These are phyloP conservation scores for Serranus cabrilla DNA, from an alignment of 2,797 vertebrate species.

Conservation along the genomic window DNA sequence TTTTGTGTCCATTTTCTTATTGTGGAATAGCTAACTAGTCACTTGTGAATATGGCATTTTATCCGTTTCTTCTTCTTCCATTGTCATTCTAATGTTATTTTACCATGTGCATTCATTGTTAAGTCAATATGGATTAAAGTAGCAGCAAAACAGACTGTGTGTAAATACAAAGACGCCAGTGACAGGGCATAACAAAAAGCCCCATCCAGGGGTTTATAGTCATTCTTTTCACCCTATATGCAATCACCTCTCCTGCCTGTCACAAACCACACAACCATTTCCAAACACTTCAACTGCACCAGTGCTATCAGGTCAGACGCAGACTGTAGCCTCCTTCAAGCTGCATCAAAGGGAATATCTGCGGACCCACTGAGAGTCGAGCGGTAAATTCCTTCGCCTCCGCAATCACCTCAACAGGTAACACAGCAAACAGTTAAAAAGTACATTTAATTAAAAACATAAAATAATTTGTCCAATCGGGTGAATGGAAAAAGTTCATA, in stretches of 20 bases:
- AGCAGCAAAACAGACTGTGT: background rate
- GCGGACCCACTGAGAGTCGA: background rate
- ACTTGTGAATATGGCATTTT: conserved; percentile 4
- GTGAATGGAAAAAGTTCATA: background rate
- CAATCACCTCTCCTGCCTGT: conserved; percentile 49
- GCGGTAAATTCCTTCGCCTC: conserved; percentile 23
- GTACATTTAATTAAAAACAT: conserved; percentile 24
- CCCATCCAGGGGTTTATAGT: conserved; percentile 38
- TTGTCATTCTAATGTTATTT: conserved; percentile 37
- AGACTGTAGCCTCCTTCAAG: conserved; percentile 36
- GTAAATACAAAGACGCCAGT: conserved; percentile 25
- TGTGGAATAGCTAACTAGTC: background rate
- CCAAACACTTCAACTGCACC: conserved; percentile 32
- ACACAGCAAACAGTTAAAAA: conserved; percentile 19
- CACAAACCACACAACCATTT: conserved; percentile 39
- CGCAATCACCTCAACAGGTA: too few relatives aligned
- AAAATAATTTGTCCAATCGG: conserved; percentile 1
- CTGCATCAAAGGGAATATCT: conserved; percentile 55
- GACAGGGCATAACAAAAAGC: conserved; percentile 39
- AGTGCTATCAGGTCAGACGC: conserved; percentile 49
- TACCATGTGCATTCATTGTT: background rate
- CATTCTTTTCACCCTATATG: conserved; percentile 15
- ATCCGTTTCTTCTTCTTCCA: background rate
- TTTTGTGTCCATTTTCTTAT: background rate
- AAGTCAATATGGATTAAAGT: conserved; percentile 26